Conservation (phyloP, 2,888 invertebrate species). For the Agonopterix subpropinquella region DNA sequence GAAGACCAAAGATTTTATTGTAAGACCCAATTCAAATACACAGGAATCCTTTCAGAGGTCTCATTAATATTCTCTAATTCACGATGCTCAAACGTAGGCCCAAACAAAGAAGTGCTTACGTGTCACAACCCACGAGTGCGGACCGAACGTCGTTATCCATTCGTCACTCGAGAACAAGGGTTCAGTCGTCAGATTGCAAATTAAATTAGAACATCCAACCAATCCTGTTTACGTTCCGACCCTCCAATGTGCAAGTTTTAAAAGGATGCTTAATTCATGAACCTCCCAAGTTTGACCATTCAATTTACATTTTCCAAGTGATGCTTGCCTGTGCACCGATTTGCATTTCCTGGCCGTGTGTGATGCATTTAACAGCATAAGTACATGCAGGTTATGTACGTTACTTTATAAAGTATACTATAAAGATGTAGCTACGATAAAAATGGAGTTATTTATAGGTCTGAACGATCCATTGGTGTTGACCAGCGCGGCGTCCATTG, state of each 20-base stretch:
- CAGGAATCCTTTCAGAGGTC: slow-evolving; percentile 36
- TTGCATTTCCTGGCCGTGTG: slow-evolving; percentile 52
- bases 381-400: slow-evolving; percentile 34
- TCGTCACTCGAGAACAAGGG: slow-evolving; percentile 51
- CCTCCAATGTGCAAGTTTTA: slow-evolving; percentile 61
- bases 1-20: neutral
- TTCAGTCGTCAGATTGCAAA: slow-evolving; percentile 51
- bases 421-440: slow-evolving; percentile 11
- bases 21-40: slow-evolving; percentile 31
- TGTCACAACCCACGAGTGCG: slow-evolving; percentile 28
- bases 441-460: slow-evolving; percentile 45
- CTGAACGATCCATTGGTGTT: slow-evolving; percentile 42
- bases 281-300: slow-evolving; percentile 60
- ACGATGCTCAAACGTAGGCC: slow-evolving; percentile 45
- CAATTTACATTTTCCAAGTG: slow-evolving; percentile 65
- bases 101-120: slow-evolving; percentile 39
- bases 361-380: slow-evolving; percentile 41
- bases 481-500: slow-evolving; percentile 47
- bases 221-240: slow-evolving; percentile 46
- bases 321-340: slow-evolving; percentile 43
- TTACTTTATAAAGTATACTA: slow-evolving; percentile 20
- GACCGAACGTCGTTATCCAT: slow-evolving; percentile 45
- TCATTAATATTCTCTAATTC: slow-evolving; percentile 54
- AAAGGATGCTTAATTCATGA: slow-evolving; percentile 66
- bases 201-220: slow-evolving; percentile 55